Percentiles rank a stretch among this genome's conserved stretches.
phyloP scores from a whole-genome alignment of 2,113 vertebrate species.

The Chascanopsetta lugubris region DNA sequence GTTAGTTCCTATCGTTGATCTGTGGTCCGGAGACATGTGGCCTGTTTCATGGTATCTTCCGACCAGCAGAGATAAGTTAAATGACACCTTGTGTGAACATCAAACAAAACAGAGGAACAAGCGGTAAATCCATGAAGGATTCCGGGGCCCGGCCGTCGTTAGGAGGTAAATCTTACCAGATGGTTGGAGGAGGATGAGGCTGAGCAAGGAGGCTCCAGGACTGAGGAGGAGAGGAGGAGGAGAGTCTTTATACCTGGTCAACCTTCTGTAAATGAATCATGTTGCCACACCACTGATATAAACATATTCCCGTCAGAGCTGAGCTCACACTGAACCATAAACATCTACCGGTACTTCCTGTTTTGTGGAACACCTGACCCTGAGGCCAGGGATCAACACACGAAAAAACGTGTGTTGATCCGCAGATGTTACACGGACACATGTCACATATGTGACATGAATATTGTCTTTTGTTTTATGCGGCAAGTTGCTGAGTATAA shows the following conservation, averaged over 20 bases:
- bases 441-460: no score
- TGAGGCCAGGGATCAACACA: no score
- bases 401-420: no score
- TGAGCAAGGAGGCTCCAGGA: neutral
- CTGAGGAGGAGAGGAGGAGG: neutral
- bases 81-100: neutral
- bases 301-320: neutral
- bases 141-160: neutral
- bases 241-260: neutral
- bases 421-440: no score
- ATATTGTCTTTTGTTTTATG: no score
- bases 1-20: neutral
- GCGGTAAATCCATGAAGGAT: neutral
- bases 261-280: neutral
- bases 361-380: no score
- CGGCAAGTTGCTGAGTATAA: no score
- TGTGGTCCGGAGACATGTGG: neutral
- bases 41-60: neutral
- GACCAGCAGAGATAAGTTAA: neutral
- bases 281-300: neutral
- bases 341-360: no score
- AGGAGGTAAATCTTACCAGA: constrained; percentile 41
- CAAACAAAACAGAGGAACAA: neutral
- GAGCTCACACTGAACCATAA: neutral
- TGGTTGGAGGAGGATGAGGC: neutral